Evolutionary conservation across 2,888 invertebrate genomes (phyloP).

Genomic region (Lepidocyrtoides sp.): DNA sequence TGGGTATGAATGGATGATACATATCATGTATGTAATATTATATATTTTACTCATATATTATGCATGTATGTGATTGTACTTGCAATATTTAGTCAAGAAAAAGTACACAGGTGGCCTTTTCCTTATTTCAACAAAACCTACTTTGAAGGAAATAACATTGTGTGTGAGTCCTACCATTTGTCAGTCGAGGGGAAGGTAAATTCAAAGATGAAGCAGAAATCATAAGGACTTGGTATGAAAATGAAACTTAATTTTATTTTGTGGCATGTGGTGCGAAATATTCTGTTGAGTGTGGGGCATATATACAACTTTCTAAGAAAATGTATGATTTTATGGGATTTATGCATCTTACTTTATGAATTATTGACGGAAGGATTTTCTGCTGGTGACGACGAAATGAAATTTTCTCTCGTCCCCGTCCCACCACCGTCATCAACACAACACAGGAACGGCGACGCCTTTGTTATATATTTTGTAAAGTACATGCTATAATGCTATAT

Average conservation of each 20-base stretch:
- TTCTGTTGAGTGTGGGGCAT: neutral
- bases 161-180: neutral
- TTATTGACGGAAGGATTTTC: conserved; percentile 79
- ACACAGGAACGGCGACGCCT: conserved; percentile 16
- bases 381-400: conserved; percentile 66
- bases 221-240: neutral
- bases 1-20: neutral
- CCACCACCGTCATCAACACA: conserved; percentile 6
- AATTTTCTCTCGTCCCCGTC: conserved; percentile 67
- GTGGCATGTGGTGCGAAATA: neutral
- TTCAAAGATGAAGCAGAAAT: neutral
- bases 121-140: conserved; percentile 9
- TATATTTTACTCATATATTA: neutral
- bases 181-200: neutral
- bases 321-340: conserved; percentile 66
- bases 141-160: neutral
- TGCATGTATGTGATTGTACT: conserved; percentile 16
- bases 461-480: neutral
- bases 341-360: conserved; percentile 74
- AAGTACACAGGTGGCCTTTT: conserved; percentile 43
- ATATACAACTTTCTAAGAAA: neutral
- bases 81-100: conserved; percentile 10
- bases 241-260: conserved; percentile 9
- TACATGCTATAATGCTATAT: neutral
- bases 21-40: neutral